Evolutionary conservation across 2,888 invertebrate species (phyloP).

Genomic region (Melinopterus prodromus): DNA sequence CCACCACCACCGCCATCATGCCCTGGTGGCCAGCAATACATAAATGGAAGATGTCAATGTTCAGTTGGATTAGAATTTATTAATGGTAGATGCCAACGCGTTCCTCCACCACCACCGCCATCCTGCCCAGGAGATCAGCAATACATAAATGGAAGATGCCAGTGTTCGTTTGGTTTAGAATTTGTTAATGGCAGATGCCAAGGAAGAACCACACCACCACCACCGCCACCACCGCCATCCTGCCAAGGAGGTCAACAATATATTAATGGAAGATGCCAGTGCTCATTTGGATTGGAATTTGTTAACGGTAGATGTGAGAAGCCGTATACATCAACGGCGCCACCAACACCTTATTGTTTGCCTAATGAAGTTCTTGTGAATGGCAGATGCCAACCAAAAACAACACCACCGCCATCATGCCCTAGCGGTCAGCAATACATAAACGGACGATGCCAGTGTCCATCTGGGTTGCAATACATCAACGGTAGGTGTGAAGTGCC

Average conservation of each 20-base stretch:
- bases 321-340: too few species aligned
- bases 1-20: slow-evolving; percentile 20
- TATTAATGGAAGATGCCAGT: slow-evolving; percentile 28
- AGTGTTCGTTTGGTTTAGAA: background rate
- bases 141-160: slow-evolving; percentile 24
- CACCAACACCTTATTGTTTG: too few species aligned
- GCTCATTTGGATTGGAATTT: background rate
- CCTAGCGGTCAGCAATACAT: slow-evolving; percentile 29
- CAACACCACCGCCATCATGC: slow-evolving; percentile 27
- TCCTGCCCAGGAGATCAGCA: slow-evolving; percentile 21
- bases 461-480: background rate
- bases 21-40: slow-evolving; percentile 6
- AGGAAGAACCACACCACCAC: slow-evolving; percentile 8
- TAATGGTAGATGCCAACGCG: slow-evolving; percentile 21
- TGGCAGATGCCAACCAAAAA: slow-evolving; percentile 26
- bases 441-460: slow-evolving; percentile 32
- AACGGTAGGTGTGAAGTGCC: slow-evolving; percentile 27
- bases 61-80: background rate
- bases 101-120: slow-evolving; percentile 19
- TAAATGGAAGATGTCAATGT: slow-evolving; percentile 27
- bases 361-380: slow-evolving; percentile 6
- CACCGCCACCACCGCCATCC: background rate
- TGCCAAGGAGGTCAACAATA: slow-evolving; percentile 25
- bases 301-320: too few species aligned
- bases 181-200: slow-evolving; percentile 26